Evolutionary conservation across 1,140 invertebrate genomes (phyloP).

Genomic region (Drosophila rufa): DNA sequence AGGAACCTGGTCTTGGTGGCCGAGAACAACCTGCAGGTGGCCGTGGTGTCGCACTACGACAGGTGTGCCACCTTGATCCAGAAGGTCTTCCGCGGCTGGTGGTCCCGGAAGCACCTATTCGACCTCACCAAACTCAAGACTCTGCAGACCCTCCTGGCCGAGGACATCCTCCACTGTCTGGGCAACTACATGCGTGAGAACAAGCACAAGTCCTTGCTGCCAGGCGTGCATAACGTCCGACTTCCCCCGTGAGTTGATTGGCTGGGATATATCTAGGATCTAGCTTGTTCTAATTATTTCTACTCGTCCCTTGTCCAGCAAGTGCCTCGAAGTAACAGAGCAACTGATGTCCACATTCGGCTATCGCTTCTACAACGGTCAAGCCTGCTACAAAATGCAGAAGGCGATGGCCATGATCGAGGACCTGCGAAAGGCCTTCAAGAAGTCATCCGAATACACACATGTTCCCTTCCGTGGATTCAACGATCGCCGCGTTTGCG

Average conservation of each 20-base stretch:
- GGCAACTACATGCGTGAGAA: not conserved
- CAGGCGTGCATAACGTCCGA: conserved; percentile 5
- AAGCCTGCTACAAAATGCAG: conserved; percentile 12
- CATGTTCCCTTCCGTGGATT: conserved; percentile 20
- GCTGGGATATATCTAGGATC: not conserved
- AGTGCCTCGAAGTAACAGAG: not conserved
- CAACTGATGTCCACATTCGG: conserved; percentile 3
- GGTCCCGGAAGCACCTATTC: conserved; percentile 45
- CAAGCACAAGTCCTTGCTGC: not conserved
- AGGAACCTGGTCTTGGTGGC: not conserved
- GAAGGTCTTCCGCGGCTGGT: conserved; percentile 59
- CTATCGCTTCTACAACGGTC: conserved; percentile 25
- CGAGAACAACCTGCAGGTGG: conserved; percentile 22
- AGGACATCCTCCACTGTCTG: conserved; percentile 6
- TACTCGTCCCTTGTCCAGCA: not conserved
- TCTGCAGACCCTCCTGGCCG: not conserved
- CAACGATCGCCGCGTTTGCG: not conserved
- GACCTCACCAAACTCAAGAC: conserved; percentile 17
- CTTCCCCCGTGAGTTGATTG: conserved; percentile 10
- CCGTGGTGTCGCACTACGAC: not conserved
- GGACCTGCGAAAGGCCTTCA: not conserved
- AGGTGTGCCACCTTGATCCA: conserved; percentile 48
- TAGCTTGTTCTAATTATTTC: not conserved
- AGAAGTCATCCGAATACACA: not conserved
- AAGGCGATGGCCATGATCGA: not conserved